Evolutionary conservation across 2,113 vertebrate genomes (phyloP), one percentile per base, ranked within the genome.

Genomic region (Willisornis vidua): DNA sequence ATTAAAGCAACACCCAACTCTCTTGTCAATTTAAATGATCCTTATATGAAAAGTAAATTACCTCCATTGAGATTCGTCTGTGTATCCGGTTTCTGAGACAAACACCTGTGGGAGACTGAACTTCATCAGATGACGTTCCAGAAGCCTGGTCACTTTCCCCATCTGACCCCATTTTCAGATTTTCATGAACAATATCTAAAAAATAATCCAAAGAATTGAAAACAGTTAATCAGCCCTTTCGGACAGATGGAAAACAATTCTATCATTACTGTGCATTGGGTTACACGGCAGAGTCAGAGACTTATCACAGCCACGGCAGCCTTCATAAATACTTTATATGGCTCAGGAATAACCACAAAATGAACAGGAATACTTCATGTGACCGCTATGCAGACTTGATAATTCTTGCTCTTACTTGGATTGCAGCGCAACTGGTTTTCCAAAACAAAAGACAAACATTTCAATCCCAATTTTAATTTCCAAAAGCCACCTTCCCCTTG

Each of bases 71-170:
- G 97, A 99, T 99, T 76, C 99, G 98, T 25, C 99, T 98, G 76
- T 99, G 99, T 93, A 99, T 97, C 84, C 99, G 97, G 97, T 98
- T 99, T 96, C 99, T 98, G 95, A 99, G 98, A 97, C 99, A 99
- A 96, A 99, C 99, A 29, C 99, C 99, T 12, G 99, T 99, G 24
- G 99, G 99, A 71, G 99, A 99, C 87, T 99, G 99, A 61, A 99
- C 99, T 98, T 99, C 99, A 90, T 99, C 99, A 26, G 99, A 99
- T 31, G 99, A 99, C 0, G 99, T 99, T 88, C 99, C 99, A 52
- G 99, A 99, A 35, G 99, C 99, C 96, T 99, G 99, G 97, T 99
- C 99, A 93, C 99, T 99, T 98, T 99, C 99, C 57, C 99, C 99
- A 63, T 99, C 99, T 12, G 99, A 99, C 59, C 99, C 99, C 98